phyloP scores from a whole-genome alignment of 2,888 invertebrate species.

The Mythimna vitellina region DNA sequence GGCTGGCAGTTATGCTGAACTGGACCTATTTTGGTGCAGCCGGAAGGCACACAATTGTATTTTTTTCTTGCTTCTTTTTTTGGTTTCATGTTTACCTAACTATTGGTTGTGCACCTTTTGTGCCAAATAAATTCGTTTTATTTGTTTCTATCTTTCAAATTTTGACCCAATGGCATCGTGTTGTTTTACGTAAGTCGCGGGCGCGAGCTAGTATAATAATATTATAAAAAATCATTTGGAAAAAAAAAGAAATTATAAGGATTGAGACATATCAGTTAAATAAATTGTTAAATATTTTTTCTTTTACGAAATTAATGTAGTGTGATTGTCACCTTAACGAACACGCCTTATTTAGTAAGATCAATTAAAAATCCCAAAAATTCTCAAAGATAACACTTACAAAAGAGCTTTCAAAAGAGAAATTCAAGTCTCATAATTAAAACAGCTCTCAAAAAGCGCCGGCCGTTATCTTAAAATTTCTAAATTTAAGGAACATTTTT shows the following conservation, averaged over 20 bases:
- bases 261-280: not conserved
- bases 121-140: too few species aligned
- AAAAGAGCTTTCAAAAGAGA: constrained; percentile 62
- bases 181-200: too few species aligned
- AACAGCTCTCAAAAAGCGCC: constrained; percentile 53
- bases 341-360: constrained; percentile 38
- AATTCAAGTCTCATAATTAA: constrained; percentile 66
- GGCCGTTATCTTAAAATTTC: constrained; percentile 61
- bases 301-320: not conserved
- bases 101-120: too few species aligned
- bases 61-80: too few species aligned
- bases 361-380: constrained; percentile 70
- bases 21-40: too few species aligned
- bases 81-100: too few species aligned
- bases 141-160: too few species aligned
- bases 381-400: constrained; percentile 62
- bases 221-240: too few species aligned
- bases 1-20: too few species aligned
- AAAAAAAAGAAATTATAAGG: not conserved
- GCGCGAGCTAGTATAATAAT: too few species aligned
- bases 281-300: not conserved
- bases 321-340: constrained; percentile 25
- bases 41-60: too few species aligned
- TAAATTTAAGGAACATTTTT: constrained; percentile 75
- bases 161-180: too few species aligned